These are phyloP conservation scores for Rhinoptilus africanus DNA, from an alignment of 2,113 vertebrate species.

Conservation along the genomic window DNA sequence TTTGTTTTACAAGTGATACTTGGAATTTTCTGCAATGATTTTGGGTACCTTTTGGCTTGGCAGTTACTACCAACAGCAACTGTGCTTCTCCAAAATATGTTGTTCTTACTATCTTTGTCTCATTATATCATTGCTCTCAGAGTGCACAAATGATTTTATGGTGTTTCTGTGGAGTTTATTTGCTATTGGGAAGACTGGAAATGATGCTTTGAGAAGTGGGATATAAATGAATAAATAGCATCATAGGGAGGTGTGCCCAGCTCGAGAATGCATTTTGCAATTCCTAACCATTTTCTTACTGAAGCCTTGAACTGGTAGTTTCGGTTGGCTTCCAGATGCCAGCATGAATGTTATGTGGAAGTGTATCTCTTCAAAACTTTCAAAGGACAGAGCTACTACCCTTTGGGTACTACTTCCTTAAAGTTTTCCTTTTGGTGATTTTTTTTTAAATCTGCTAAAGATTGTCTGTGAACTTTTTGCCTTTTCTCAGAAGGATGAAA, in stretches of 20 bases:
- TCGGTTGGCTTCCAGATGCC: background rate
- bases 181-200: background rate
- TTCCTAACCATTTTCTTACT: background rate
- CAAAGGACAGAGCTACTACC: background rate
- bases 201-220: background rate
- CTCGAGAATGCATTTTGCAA: background rate
- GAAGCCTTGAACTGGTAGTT: background rate
- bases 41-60: background rate
- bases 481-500: background rate
- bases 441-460: background rate
- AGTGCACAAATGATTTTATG: background rate
- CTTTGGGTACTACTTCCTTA: background rate
- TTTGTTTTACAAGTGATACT: background rate
- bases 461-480: background rate
- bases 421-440: background rate
- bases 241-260: background rate
- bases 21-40: background rate
- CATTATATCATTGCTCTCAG: background rate
- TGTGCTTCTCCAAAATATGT: background rate
- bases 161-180: background rate
- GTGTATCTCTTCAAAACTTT: background rate
- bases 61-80: background rate
- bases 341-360: background rate
- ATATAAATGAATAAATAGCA: background rate
- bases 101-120: background rate